A percentile compares a stretch with the other conserved stretches of the same genome.
phyloP scores from a whole-genome alignment of 2,797 vertebrate genomes.

The Lepilemur ruficaudatus region DNA sequence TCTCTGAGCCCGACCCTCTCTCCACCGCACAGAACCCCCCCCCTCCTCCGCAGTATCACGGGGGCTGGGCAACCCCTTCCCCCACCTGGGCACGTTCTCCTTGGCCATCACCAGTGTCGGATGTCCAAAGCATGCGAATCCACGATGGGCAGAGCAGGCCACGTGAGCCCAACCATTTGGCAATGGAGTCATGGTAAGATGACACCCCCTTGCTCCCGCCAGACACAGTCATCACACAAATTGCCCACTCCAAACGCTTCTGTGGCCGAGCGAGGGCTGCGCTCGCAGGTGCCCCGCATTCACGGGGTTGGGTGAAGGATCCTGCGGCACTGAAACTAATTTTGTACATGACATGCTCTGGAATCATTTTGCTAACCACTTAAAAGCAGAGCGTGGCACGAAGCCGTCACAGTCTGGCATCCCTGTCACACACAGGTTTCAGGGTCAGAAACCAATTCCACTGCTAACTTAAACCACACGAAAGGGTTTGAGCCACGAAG shows the following conservation, averaged over 20 bases:
- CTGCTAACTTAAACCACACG: conserved; percentile 60
- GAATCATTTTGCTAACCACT: conserved; percentile 39
- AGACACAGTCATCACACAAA: not conserved
- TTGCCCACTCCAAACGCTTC: conserved; percentile 11
- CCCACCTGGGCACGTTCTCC: too few species aligned
- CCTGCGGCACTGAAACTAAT: not conserved
- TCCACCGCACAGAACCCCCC: not conserved
- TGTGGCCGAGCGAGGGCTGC: not conserved
- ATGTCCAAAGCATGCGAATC: not conserved
- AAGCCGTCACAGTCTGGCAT: not conserved
- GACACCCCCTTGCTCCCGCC: not conserved
- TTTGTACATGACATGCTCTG: not conserved
- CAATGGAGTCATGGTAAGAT: not conserved
- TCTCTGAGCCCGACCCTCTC: not conserved
- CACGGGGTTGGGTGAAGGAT: not conserved
- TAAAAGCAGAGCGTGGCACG: conserved; percentile 27
- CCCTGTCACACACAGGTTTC: conserved; percentile 45
- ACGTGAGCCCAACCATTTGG: not conserved
- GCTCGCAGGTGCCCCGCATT: conserved; percentile 5
- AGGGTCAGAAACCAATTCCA: conserved; percentile 47
- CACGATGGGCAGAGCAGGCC: not conserved
- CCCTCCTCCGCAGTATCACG: not conserved
- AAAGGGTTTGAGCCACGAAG: not conserved
- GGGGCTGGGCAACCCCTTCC: too few species aligned
- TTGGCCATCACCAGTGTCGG: not conserved